These are phyloP conservation scores for Microchirus variegatus DNA, from an alignment of 2,797 vertebrate genomes.

Conservation along the genomic window DNA sequence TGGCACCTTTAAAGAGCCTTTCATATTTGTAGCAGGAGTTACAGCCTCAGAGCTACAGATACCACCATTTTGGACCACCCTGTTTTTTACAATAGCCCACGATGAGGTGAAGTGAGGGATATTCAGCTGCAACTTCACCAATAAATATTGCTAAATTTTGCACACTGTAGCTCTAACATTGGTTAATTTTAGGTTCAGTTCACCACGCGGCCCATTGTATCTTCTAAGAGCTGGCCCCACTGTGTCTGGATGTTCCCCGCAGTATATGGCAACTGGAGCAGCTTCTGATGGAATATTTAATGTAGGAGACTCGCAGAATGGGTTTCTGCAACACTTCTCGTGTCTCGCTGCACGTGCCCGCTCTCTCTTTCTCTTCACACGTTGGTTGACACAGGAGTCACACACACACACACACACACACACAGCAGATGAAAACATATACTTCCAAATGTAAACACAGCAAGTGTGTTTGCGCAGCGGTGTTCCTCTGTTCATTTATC, in stretches of 20 bases:
- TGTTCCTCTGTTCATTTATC: not conserved
- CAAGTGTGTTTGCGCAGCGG: slow-evolving; percentile 5
- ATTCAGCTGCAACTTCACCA: too few species aligned
- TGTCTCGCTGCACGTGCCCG: slow-evolving; percentile 23
- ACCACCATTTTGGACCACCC: too few species aligned
- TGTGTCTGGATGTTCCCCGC: slow-evolving; percentile 27
- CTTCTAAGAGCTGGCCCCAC: slow-evolving; percentile 27
- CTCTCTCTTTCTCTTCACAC: slow-evolving; percentile 7
- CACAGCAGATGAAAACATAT: slow-evolving; percentile 10
- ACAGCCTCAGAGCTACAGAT: not conserved
- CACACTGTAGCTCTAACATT: slow-evolving; percentile 1
- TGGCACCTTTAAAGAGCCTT: too few species aligned
- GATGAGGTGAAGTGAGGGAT: too few species aligned
- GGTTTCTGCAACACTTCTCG: slow-evolving; percentile 41
- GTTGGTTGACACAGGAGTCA: slow-evolving; percentile 1
- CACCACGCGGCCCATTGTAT: slow-evolving; percentile 23
- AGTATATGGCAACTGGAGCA: slow-evolving; percentile 45
- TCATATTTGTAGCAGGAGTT: too few species aligned
- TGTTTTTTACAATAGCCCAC: too few species aligned
- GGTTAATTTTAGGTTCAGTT: slow-evolving; percentile 41
- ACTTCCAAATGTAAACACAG: slow-evolving; percentile 10
- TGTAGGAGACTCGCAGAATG: slow-evolving; percentile 47
- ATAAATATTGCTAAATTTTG: not conserved
- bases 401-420: not conserved
- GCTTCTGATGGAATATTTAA: slow-evolving; percentile 68